Evolutionary conservation across 2,888 invertebrate genomes (phyloP).

Genomic region (Dusona sp.): DNA sequence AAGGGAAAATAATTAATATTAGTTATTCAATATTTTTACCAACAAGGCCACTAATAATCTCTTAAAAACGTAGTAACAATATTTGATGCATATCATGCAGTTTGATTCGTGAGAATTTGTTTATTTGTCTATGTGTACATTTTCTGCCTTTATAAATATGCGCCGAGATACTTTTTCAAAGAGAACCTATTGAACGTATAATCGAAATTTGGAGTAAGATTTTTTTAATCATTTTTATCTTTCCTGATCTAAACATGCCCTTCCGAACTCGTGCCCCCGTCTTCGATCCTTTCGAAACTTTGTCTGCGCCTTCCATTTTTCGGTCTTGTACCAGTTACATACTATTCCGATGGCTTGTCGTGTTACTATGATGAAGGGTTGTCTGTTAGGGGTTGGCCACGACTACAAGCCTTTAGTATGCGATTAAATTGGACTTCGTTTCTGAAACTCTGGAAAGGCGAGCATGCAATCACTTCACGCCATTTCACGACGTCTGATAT

Average conservation of each 20-base stretch:
- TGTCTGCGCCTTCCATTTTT: slow-evolving; percentile 11
- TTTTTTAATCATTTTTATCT: background rate
- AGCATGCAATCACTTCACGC: slow-evolving; percentile 72
- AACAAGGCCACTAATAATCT: too few relatives aligned
- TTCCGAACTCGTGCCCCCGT: background rate
- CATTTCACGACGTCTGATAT: slow-evolving; percentile 51
- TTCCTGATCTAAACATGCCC: background rate
- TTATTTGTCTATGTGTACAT: too few relatives aligned
- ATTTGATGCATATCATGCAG: too few relatives aligned
- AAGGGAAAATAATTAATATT: too few relatives aligned
- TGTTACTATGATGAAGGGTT: slow-evolving; percentile 59
- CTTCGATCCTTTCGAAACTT: slow-evolving; percentile 29
- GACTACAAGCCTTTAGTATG: slow-evolving; percentile 53
- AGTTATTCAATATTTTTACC: too few relatives aligned
- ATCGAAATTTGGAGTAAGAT: background rate
- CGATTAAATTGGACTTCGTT: slow-evolving; percentile 71
- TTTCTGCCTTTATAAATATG: too few relatives aligned
- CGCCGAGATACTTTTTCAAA: background rate
- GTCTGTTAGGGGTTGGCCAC: slow-evolving; percentile 63
- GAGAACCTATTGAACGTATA: background rate
- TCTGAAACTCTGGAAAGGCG: slow-evolving; percentile 49
- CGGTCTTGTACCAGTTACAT: slow-evolving; percentile 42
- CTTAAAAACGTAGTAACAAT: too few relatives aligned
- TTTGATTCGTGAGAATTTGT: too few relatives aligned
- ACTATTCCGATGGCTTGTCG: slow-evolving; percentile 34